Percentiles rank a stretch among this genome's conserved stretches.
Evolutionary conservation across 2,797 vertebrate genomes (phyloP).

Genomic region (Neoniphon sammara): DNA sequence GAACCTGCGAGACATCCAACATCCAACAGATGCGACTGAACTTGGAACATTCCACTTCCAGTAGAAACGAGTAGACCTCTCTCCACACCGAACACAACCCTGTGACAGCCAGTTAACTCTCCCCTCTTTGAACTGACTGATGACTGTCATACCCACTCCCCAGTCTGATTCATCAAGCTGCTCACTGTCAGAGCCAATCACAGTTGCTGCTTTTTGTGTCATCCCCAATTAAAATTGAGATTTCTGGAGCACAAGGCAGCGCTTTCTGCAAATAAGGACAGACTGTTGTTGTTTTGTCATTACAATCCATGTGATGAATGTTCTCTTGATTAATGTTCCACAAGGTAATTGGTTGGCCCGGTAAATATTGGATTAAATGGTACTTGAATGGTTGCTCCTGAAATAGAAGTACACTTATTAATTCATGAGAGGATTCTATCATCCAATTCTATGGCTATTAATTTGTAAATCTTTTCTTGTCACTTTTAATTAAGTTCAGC

Average conservation of each 20-base stretch:
- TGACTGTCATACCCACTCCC: conserved; percentile 35
- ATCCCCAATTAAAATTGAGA: conserved; percentile 49
- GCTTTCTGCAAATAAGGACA: conserved; percentile 58
- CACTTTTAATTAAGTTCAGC: conserved; percentile 59
- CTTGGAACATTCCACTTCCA: conserved; percentile 24
- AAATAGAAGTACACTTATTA: conserved; percentile 69
- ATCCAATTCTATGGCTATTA: conserved; percentile 62
- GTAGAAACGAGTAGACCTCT: conserved; percentile 22
- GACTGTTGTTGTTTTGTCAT: conserved; percentile 68
- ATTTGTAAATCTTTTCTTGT: conserved; percentile 50
- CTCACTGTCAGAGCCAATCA: conserved; percentile 48
- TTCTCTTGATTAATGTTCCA: conserved; percentile 69
- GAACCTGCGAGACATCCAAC: conserved; percentile 11
- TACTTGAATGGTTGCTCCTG: conserved; percentile 68
- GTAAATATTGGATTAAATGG: conserved; percentile 70
- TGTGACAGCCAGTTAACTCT: conserved; percentile 12
- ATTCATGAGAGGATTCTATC: conserved; percentile 65
- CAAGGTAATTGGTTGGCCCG: conserved; percentile 66
- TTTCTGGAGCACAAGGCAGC: conserved; percentile 36
- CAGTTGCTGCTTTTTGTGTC: conserved; percentile 38
- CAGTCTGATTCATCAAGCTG: conserved; percentile 58
- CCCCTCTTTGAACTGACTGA: conserved; percentile 38
- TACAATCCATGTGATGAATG: conserved; percentile 63
- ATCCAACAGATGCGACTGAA: conserved; percentile 22
- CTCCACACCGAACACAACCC: conserved; percentile 23